A percentile compares a stretch with the other conserved stretches of the same genome.
Conservation (phyloP, 2,797 vertebrate species). For the Rhinatrema bivittatum region DNA sequence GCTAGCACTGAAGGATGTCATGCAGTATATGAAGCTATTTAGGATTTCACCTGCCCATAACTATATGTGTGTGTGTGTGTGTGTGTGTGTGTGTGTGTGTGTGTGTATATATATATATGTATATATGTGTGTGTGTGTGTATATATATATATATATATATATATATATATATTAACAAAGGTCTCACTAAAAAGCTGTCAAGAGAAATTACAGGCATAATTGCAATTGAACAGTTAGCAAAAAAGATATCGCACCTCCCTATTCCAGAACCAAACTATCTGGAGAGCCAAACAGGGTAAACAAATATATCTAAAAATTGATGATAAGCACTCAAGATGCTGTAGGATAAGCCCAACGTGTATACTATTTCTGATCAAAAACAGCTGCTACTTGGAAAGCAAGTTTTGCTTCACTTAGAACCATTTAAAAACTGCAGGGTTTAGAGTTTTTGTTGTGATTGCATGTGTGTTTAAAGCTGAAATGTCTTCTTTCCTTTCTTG, state of each 20-base stretch:
- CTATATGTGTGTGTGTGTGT: too few species aligned
- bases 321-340: conserved; percentile 35
- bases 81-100: too few species aligned
- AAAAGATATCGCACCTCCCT: conserved; percentile 13
- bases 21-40: conserved; percentile 32
- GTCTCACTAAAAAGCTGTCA: conserved; percentile 42
- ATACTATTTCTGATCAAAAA: conserved; percentile 25
- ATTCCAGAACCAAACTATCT: conserved; percentile 18
- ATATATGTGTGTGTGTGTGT: too few species aligned
- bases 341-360: conserved; percentile 26
- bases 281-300: conserved; percentile 21
- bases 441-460: too few species aligned
- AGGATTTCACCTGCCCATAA: conserved; percentile 37
- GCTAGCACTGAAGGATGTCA: conserved; percentile 28
- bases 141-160: too few species aligned
- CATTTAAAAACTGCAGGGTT: too few species aligned
- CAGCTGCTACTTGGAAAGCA: too few species aligned
- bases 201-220: conserved; percentile 20
- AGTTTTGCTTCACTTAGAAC: too few species aligned
- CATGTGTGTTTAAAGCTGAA: too few species aligned
- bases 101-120: too few species aligned
- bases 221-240: conserved; percentile 24
- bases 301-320: conserved; percentile 5
- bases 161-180: too few species aligned
- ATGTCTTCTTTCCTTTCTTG: too few species aligned